Evolutionary conservation across 2,113 vertebrate species (phyloP), one percentile per base, ranked within the genome.

Genomic region (Macaca nemestrina): DNA sequence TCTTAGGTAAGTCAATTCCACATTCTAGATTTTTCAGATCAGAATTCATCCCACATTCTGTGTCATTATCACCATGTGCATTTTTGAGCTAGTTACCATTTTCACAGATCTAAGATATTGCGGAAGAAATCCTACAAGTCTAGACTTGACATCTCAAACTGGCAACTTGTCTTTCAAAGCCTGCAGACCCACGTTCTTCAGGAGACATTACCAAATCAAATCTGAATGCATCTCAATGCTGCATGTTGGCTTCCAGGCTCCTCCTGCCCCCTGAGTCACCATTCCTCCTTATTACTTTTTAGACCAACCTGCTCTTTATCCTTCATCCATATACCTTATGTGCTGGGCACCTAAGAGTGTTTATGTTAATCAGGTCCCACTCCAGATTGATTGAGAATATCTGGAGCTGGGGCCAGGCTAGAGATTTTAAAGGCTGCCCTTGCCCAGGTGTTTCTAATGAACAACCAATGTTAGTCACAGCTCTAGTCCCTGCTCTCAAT

Each of bases 21-120:
- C 30, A 73, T 78, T 92, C 79, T 80, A n/a, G 50, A 73, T 68
- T 97, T 92, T 81, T 76, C 43, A 94, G 22, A 22, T 79, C 45
- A 94, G 23, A 9, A 59, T 75, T 80, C 32, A 85, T 85, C 38
- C 27, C 50, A 50, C 61, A 73, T 25, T 84, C 27, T 50, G 40
- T 84, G 11, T 68, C 78, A 45, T 72, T 70, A 88, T 25, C 52
- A 79, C 32, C 20, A 78, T 4, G 13, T 48, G 20, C 20, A 55
- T 20, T 88, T 95, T 73, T 17, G 50, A 38, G 2, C 16, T 72
- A 32, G 20, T 72, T 90, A n/a, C 22, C 14, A 78, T 72, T 82
- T 38, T 57, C 22, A 86, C 20, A 50, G 22, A 50, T 55, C 27
- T n/a, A 88, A 82, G n/a, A 40, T 9, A 64, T n/a, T 57, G 67